These are phyloP conservation scores for Willowsia nigromaculata DNA, from an alignment of 2,888 invertebrate genomes.

Conservation along the genomic window DNA sequence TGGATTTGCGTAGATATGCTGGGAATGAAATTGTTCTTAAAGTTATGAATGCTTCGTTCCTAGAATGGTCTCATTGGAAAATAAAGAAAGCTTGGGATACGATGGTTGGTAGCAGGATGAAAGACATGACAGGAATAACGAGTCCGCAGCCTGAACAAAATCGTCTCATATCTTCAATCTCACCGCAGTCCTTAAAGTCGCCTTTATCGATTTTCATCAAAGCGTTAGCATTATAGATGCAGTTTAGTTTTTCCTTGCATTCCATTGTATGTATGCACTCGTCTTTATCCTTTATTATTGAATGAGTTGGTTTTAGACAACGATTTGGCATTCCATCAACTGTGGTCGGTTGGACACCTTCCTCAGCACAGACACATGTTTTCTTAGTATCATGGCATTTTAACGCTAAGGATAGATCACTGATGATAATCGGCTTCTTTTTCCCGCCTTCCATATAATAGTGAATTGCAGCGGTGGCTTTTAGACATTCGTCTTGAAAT, in stretches of 20 bases:
- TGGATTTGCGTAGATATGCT: too few relatives aligned
- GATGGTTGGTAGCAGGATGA: background rate
- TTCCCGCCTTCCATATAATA: background rate
- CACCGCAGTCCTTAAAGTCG: background rate
- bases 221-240: background rate
- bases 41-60: too few relatives aligned
- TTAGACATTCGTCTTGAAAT: background rate
- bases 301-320: background rate
- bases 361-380: background rate
- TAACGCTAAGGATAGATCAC: background rate
- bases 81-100: background rate
- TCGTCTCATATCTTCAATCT: constrained; percentile 14
- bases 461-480: background rate
- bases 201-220: too few relatives aligned
- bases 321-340: background rate
- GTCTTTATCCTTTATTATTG: too few relatives aligned
- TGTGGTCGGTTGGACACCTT: background rate
- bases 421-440: background rate
- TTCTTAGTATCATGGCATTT: background rate
- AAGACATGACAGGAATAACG: background rate
- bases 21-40: too few relatives aligned
- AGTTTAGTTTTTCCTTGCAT: background rate
- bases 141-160: background rate
- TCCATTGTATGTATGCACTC: constrained; percentile 20
- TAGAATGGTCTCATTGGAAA: background rate